Evolutionary conservation across 1,140 invertebrate species (phyloP), one percentile per base, ranked within the genome.

Genomic region (Drosophila erecta): DNA sequence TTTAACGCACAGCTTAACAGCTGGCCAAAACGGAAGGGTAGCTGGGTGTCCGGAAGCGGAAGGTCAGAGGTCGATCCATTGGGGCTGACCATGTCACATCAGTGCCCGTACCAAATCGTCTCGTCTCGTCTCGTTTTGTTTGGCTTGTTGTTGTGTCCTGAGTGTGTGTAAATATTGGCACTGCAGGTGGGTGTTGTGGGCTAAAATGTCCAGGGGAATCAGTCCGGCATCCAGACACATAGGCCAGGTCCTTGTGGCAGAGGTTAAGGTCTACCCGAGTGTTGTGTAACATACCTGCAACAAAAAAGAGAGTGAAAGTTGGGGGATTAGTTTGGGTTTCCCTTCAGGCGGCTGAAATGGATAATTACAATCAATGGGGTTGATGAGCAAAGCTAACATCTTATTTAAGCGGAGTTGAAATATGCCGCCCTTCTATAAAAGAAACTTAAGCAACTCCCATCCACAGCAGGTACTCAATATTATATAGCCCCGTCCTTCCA

Each of bases 1-100:
- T 87, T 87, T 87, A 87, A 89, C 84, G 84, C 83, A 77, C 84
- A 87, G 84, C 84, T 87, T 87, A 89, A 87, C 84, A 87, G 72
- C 60, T 84, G 70, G 50, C 17, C 33, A 33, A 20, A n/a, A 27
- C 22, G 8, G 10, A 22, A 30, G 17, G 37, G 33, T 17, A 14
- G 14, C 37, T 17, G 17, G 17, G 17, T 17, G 17, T n/a, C n/a
- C n/a, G n/a, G n/a, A n/a, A n/a, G n/a, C n/a, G 44, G 24, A 40
- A 61, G 58, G 38, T 62, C 54, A 53, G 22, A 61, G 35, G 35
- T 43, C 35, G 20, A 33, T 1, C 17, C 20, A 22, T 30, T 37
- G 35, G 43, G 40, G 44, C 51, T 14, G 47, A 41, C 40, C 53
- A 37, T 22, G 67, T 62, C 59, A 57, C 58, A 59, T 59, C 58